These are phyloP conservation scores for Sylvilagus floridanus DNA, from an alignment of 2,797 vertebrate species.

Conservation along the genomic window DNA sequence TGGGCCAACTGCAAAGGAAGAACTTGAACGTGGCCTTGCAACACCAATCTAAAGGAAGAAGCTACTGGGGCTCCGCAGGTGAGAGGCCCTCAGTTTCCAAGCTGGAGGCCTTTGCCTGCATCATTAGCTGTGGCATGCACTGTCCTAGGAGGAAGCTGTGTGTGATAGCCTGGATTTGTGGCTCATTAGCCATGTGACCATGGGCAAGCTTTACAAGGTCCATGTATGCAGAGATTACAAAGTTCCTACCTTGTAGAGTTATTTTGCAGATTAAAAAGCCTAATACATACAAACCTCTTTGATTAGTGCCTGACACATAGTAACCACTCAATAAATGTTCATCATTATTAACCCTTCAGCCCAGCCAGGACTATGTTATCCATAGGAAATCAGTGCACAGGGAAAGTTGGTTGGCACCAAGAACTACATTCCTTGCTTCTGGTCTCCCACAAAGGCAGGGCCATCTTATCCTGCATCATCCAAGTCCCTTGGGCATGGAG, in stretches of 20 bases:
- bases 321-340: constrained; percentile 42
- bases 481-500: background rate
- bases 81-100: background rate
- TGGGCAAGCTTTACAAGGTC: constrained; percentile 53
- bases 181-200: constrained; percentile 47
- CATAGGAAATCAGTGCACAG: background rate
- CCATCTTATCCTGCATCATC: background rate
- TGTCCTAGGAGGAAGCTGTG: background rate
- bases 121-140: background rate
- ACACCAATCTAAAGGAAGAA: background rate
- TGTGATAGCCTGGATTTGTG: background rate
- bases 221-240: background rate
- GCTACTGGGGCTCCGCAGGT: background rate
- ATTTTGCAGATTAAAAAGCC: constrained; percentile 47
- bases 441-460: background rate
- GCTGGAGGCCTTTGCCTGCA: background rate
- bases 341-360: constrained; percentile 21
- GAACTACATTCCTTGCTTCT: background rate
- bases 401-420: background rate
- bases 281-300: constrained; percentile 19
- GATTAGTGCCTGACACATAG: background rate
- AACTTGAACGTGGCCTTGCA: background rate
- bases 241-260: constrained; percentile 14
- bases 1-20: background rate
- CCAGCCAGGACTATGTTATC: background rate